Evolutionary conservation across 2,797 vertebrate species (phyloP), one percentile per base, ranked within the genome.

Genomic region (Mico argentatus): DNA sequence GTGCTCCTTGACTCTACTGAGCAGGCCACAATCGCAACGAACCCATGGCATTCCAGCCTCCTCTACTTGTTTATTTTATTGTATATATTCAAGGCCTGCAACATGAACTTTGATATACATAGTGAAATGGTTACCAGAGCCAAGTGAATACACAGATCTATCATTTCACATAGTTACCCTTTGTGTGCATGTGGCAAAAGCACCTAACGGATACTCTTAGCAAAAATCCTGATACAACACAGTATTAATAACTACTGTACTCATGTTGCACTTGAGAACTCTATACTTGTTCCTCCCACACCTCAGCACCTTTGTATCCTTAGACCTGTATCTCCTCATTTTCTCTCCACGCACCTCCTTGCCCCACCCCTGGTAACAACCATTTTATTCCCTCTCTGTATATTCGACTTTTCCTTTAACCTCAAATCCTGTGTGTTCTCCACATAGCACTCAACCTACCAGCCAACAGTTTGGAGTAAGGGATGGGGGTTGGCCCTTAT

Each of bases 261-360:
- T 70, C 15, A 4, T 2, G 22, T 13, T 22, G 12, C 14, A n/a
- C 12, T 41, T 15, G 4, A 17, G 44, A 50, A 26, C 22, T 30
- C 22, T 22, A 48, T 24, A 46, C 39, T 67, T 64, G 39, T 17
- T 30, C 15, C 30, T 12, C 11, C 36, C 36, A 33, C 44, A 44
- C 5, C 33, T 36, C 7, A 26, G 55, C 48, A 41, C 10, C 10
- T 52, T 46, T 19, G 48, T 14, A 59, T 20, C 41, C 24, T 20
- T 64, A 77, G 70, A 22, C 39, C 48, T 22, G 2, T 15, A 11
- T 6, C 57, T 55, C 6, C 9, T 10, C 19, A 2, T 4, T 81
- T 41, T 44, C 17, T 67, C 19, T 26, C 22, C 61, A n/a, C 7
- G 1, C 2, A 2, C 22, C 1, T 5, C 4, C 73, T 15, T 13